These are phyloP conservation scores for Formica aserva DNA, from an alignment of 2,888 invertebrate species.

Conservation along the genomic window DNA sequence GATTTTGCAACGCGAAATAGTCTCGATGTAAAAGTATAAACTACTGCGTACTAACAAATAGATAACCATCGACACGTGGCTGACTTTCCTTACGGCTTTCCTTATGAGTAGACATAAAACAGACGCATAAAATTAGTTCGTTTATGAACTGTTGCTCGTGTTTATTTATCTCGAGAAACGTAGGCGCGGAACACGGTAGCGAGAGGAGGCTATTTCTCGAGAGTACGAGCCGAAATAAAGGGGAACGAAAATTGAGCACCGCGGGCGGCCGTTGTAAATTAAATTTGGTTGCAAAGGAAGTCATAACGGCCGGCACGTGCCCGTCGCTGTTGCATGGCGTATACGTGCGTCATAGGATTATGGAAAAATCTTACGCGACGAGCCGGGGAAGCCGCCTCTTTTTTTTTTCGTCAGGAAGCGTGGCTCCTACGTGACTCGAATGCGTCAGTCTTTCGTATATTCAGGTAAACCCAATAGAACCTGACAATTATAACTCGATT, in stretches of 20 bases:
- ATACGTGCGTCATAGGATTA: conserved; percentile 66
- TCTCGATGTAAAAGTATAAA: conserved; percentile 4
- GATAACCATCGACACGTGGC: conserved; percentile 50
- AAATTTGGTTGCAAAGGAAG: conserved; percentile 80
- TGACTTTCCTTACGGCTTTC: conserved; percentile 42
- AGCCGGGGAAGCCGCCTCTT: background rate
- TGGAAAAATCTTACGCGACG: conserved; percentile 68
- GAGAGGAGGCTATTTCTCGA: conserved; percentile 49
- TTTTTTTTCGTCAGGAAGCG: conserved; percentile 79
- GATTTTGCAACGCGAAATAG: background rate
- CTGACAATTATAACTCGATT: conserved; percentile 72
- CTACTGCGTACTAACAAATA: background rate
- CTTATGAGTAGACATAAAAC: conserved; percentile 52
- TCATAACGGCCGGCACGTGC: conserved; percentile 80
- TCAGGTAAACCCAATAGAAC: conserved; percentile 48
- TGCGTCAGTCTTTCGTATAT: conserved; percentile 57
- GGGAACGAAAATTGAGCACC: conserved; percentile 70
- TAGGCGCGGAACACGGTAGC: conserved; percentile 31
- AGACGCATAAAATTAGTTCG: conserved; percentile 67
- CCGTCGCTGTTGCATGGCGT: conserved; percentile 61
- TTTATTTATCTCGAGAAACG: conserved; percentile 51
- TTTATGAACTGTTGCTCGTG: conserved; percentile 58
- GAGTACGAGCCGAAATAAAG: conserved; percentile 28
- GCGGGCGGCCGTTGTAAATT: conserved; percentile 77
- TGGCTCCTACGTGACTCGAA: conserved; percentile 81